phyloP scores from a whole-genome alignment of 1,140 invertebrate genomes.

The Maniola jurtina region DNA sequence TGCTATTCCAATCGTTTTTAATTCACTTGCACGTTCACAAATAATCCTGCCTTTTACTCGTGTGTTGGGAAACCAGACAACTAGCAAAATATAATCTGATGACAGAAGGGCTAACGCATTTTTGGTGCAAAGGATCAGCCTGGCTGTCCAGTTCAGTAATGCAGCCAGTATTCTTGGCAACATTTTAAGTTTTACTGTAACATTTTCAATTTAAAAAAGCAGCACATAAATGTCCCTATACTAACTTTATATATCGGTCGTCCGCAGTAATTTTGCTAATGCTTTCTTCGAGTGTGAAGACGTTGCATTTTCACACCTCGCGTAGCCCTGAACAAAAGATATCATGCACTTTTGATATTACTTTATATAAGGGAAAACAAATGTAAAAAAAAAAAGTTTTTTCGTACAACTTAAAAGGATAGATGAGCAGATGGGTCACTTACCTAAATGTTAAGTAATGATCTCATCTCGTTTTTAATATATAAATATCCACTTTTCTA shows the following conservation, averaged over 20 bases:
- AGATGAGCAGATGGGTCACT: neutral
- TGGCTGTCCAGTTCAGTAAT: too few relatives aligned
- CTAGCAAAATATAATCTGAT: too few relatives aligned
- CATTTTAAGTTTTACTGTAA: too few relatives aligned
- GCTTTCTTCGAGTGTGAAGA: conserved; percentile 1
- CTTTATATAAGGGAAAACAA: neutral
- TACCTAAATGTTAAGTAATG: neutral
- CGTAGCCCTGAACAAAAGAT: neutral
- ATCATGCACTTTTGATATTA: conserved; percentile 4
- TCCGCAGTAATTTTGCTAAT: conserved; percentile 4
- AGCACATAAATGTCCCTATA: neutral
- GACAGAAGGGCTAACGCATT: too few relatives aligned
- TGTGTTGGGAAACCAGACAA: too few relatives aligned
- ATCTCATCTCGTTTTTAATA: too few relatives aligned
- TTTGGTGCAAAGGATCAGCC: too few relatives aligned
- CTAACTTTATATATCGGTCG: neutral
- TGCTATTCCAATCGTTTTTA: too few relatives aligned
- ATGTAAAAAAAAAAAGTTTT: neutral
- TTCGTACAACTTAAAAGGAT: neutral
- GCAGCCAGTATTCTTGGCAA: too few relatives aligned
- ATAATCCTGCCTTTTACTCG: too few relatives aligned
- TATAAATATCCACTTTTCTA: too few relatives aligned
- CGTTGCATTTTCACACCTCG: conserved; percentile 2
- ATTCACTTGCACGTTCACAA: too few relatives aligned
- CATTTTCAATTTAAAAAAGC: neutral